These are phyloP conservation scores for Drosophila erecta DNA, from an alignment of 1,140 invertebrate species.

Conservation along the genomic window DNA sequence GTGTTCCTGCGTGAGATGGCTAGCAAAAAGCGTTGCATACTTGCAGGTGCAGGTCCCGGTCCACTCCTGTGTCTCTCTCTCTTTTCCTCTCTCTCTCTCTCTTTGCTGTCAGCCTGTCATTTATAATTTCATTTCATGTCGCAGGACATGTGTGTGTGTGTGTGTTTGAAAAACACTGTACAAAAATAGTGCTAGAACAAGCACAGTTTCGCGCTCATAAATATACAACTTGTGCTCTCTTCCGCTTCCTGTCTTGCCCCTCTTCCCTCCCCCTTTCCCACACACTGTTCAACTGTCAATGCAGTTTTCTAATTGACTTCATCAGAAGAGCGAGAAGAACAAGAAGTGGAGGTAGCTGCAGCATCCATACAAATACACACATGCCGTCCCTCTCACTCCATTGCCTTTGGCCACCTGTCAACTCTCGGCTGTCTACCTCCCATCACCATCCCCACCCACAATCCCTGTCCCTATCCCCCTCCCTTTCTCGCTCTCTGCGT, in stretches of 20 bases:
- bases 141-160: not conserved
- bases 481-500: too few species aligned
- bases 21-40: slow-evolving; percentile 39
- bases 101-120: slow-evolving; percentile 32
- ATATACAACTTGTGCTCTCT: slow-evolving; percentile 6
- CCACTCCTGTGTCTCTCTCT: slow-evolving; percentile 2
- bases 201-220: slow-evolving; percentile 19
- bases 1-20: slow-evolving; percentile 1
- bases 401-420: slow-evolving; percentile 35
- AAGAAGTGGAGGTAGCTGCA: not conserved
- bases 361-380: slow-evolving; percentile 14
- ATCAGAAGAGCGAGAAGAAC: slow-evolving; percentile 18
- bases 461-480: too few species aligned
- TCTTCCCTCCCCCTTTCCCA: not conserved
- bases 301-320: slow-evolving; percentile 59
- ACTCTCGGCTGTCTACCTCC: slow-evolving; percentile 6
- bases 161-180: not conserved
- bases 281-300: slow-evolving; percentile 30
- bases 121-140: slow-evolving; percentile 50
- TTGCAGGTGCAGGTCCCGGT: slow-evolving; percentile 31
- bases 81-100: slow-evolving; percentile 1
- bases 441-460: not conserved
- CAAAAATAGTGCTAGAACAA: not conserved
- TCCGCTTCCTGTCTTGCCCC: not conserved
- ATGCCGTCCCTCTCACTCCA: slow-evolving; percentile 15